These are phyloP conservation scores for Cecidostiba fungosa DNA, from an alignment of 2,888 invertebrate genomes.

Conservation along the genomic window DNA sequence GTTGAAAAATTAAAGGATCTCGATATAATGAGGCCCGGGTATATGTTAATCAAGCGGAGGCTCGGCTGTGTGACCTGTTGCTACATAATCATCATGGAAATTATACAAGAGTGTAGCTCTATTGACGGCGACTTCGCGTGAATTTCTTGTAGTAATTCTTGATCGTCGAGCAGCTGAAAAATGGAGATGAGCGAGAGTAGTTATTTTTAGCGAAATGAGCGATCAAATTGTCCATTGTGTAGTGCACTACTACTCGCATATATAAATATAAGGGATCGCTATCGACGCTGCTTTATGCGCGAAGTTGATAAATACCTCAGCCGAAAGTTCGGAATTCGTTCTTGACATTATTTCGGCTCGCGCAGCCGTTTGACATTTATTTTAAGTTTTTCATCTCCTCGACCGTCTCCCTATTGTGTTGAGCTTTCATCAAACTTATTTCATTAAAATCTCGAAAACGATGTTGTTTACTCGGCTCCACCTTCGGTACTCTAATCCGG, in stretches of 20 bases:
- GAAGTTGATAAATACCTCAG: slow-evolving; percentile 3
- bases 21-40: neutral
- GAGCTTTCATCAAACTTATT: neutral
- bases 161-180: neutral
- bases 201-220: neutral
- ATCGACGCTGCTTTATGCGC: neutral
- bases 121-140: neutral
- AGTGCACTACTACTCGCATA: neutral
- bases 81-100: neutral
- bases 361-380: slow-evolving; percentile 16
- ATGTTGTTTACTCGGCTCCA: neutral
- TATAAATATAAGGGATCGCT: neutral
- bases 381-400: neutral
- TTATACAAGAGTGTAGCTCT: too few relatives aligned
- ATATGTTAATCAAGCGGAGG: neutral
- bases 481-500: neutral
- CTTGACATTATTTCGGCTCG: slow-evolving; percentile 35
- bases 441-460: neutral
- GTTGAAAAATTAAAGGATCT: neutral
- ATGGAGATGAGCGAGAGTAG: neutral
- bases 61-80: slow-evolving; percentile 2
- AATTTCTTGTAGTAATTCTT: neutral
- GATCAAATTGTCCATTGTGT: neutral
- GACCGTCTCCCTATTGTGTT: neutral
- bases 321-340: slow-evolving; percentile 21